These are phyloP conservation scores for Spodoptera exigua DNA, from an alignment of 2,888 invertebrate genomes.

Conservation along the genomic window DNA sequence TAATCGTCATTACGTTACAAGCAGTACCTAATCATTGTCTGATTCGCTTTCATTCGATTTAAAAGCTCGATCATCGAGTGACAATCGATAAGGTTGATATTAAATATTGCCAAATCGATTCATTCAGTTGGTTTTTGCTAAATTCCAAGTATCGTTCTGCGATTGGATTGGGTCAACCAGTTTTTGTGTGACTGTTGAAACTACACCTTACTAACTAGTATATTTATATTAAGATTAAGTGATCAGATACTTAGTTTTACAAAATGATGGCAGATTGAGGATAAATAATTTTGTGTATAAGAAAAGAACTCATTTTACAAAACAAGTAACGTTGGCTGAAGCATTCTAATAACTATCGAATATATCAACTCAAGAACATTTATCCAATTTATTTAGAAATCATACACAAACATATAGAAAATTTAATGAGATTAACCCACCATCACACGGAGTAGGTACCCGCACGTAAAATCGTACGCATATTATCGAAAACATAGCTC, in stretches of 20 bases:
- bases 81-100: conserved; percentile 39
- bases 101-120: conserved; percentile 30
- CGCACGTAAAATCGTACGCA: too few relatives aligned
- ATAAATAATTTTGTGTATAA: too few relatives aligned
- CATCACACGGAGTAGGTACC: too few relatives aligned
- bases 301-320: too few relatives aligned
- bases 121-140: conserved; percentile 40
- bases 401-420: too few relatives aligned
- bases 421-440: too few relatives aligned
- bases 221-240: background rate
- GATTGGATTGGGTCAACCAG: conserved; percentile 44
- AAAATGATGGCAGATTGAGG: background rate
- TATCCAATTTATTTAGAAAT: too few relatives aligned
- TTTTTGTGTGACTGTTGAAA: conserved; percentile 34
- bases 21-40: conserved; percentile 37
- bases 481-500: too few relatives aligned
- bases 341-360: too few relatives aligned
- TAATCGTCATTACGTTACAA: conserved; percentile 24
- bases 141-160: conserved; percentile 28
- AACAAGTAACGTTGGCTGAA: too few relatives aligned
- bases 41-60: conserved; percentile 48
- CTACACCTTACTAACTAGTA: background rate
- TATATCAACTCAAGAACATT: too few relatives aligned
- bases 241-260: background rate
- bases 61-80: conserved; percentile 34